These are phyloP conservation scores for Cepaea nemoralis DNA, from an alignment of 1,140 invertebrate genomes.

Conservation along the genomic window DNA sequence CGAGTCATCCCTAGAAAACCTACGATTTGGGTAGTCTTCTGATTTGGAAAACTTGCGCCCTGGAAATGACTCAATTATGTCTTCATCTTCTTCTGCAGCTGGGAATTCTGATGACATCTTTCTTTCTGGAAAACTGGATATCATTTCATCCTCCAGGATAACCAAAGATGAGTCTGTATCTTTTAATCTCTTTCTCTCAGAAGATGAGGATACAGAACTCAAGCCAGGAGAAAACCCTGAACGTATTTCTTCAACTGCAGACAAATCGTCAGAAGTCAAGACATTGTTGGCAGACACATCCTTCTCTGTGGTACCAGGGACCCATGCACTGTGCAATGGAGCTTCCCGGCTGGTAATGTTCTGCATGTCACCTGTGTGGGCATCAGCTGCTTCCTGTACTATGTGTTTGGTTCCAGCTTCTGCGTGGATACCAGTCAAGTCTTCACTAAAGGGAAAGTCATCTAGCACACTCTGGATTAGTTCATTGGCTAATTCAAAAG, in stretches of 20 bases:
- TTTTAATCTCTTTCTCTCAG: constrained; percentile 22
- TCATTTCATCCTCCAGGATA: constrained; percentile 29
- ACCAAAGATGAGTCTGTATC: constrained; percentile 11
- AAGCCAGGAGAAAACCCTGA: neutral
- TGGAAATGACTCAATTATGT: constrained; percentile 14
- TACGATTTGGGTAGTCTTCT: constrained; percentile 29
- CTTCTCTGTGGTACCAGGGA: no score
- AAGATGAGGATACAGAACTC: neutral
- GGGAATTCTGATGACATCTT: neutral
- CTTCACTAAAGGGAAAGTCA: constrained; percentile 41
- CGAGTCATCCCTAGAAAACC: constrained; percentile 29
- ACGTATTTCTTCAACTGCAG: no score
- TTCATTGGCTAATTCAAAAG: constrained; percentile 53
- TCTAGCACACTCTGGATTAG: constrained; percentile 58
- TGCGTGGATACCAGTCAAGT: neutral
- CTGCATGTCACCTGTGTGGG: neutral
- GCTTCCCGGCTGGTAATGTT: neutral
- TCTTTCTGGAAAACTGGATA: constrained; percentile 29
- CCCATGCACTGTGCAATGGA: neutral
- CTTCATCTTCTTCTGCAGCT: constrained; percentile 2
- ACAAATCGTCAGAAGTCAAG: neutral
- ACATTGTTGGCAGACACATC: neutral
- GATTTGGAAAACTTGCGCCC: constrained; percentile 35
- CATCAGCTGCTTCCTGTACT: neutral
- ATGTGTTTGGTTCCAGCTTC: neutral